phyloP scores from a whole-genome alignment of 2,113 vertebrate genomes.

The Sitta europaea region DNA sequence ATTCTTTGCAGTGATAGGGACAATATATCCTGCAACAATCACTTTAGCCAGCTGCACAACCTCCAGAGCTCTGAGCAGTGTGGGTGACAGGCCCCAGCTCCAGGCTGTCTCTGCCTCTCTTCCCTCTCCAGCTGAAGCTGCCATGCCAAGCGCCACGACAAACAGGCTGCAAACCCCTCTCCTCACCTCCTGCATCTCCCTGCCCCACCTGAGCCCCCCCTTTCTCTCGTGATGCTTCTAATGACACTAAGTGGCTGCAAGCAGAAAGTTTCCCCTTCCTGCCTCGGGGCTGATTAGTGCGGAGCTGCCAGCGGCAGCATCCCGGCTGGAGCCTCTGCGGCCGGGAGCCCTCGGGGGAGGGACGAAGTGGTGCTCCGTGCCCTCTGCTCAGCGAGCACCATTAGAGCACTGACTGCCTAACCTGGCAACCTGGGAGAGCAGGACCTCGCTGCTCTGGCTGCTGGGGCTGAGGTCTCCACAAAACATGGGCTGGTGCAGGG shows the following conservation, averaged over 20 bases:
- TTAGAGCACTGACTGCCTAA: slow-evolving; percentile 20
- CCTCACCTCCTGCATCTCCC: not conserved
- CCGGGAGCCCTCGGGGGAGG: slow-evolving; percentile 20
- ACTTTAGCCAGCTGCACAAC: not conserved
- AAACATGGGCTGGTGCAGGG: not conserved
- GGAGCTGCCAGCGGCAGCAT: slow-evolving; percentile 2
- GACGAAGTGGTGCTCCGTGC: slow-evolving; percentile 15
- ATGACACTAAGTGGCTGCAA: slow-evolving; percentile 57
- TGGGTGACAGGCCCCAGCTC: not conserved
- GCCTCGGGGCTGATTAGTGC: slow-evolving; percentile 36
- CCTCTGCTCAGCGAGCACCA: slow-evolving; percentile 9
- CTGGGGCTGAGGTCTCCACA: not conserved
- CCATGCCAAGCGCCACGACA: not conserved
- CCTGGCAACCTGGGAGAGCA: not conserved
- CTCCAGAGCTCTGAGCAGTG: not conserved
- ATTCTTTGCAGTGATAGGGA: not conserved
- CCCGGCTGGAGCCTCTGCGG: not conserved
- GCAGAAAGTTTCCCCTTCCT: slow-evolving; percentile 44
- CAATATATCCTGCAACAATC: not conserved
- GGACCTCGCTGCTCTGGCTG: not conserved
- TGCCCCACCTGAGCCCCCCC: not conserved
- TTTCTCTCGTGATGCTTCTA: slow-evolving; percentile 29
- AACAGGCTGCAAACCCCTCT: not conserved
- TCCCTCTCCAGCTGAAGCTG: not conserved
- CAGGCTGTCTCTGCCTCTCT: not conserved